Conservation (phyloP, 35 echinoderm and acorn worm genomes). For the Anneissia japonica region DNA sequence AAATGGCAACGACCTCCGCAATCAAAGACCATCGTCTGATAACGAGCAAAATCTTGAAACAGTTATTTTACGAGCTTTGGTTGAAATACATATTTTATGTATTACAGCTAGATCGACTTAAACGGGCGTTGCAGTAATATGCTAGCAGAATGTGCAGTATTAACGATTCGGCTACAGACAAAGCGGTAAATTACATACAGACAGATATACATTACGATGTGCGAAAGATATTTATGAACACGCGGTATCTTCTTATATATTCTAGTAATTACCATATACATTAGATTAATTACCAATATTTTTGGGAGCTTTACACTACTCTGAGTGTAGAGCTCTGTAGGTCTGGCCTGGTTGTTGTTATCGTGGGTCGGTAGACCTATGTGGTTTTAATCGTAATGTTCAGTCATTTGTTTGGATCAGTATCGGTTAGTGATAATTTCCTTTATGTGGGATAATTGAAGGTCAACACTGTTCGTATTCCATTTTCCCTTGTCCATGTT, state of each 20-base stretch:
- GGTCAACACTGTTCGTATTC: not conserved
- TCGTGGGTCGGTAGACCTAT: too few species aligned
- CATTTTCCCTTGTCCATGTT: not conserved
- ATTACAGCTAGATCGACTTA: too few species aligned
- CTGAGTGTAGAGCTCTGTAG: not conserved
- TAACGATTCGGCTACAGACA: too few species aligned
- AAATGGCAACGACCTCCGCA: too few species aligned
- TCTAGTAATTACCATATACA: not conserved
- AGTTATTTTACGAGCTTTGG: too few species aligned
- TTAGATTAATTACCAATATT: not conserved
- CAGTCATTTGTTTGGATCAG: not conserved
- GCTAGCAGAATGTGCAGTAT: too few species aligned
- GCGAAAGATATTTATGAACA: not conserved
- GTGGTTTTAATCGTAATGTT: not conserved
- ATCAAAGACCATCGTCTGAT: too few species aligned
- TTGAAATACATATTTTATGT: too few species aligned
- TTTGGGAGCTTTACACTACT: not conserved
- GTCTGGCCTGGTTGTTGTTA: too few species aligned
- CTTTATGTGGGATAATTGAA: not conserved
- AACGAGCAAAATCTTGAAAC: too few species aligned
- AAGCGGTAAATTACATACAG: too few species aligned
- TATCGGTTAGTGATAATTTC: not conserved
- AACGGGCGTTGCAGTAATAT: too few species aligned
- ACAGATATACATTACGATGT: not conserved
- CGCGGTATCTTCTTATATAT: not conserved